Evolutionary conservation across 2,888 invertebrate genomes (phyloP).

Genomic region (Hymenopus coronatus): DNA sequence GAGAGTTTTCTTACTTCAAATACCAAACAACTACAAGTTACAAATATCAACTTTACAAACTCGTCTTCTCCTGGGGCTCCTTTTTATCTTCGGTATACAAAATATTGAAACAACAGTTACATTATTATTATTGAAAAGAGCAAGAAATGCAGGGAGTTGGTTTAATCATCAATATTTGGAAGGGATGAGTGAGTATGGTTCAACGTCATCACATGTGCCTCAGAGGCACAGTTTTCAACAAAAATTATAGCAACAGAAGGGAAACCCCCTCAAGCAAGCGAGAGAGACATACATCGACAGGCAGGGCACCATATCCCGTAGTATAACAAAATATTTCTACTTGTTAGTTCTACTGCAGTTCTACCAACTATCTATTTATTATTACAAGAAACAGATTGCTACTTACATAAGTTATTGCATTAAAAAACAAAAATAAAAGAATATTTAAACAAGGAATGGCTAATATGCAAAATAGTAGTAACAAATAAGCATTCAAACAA

Average conservation of each 20-base stretch:
- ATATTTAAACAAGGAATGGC: conserved; percentile 25
- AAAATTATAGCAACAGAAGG: conserved; percentile 26
- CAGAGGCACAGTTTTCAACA: conserved; percentile 22
- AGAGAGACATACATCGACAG: neutral
- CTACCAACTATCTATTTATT: neutral
- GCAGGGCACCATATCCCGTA: neutral
- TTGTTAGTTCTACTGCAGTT: neutral
- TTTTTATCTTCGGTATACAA: conserved; percentile 30
- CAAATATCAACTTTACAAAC: conserved; percentile 29
- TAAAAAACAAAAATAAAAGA: neutral
- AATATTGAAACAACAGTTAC: conserved; percentile 34
- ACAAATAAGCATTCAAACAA: conserved; percentile 22
- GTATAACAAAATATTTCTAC: neutral
- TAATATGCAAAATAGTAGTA: conserved; percentile 26
- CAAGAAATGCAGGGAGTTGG: neutral
- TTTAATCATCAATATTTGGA: neutral
- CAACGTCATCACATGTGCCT: neutral
- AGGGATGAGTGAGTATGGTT: conserved; percentile 21
- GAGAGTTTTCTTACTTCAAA: conserved; percentile 19
- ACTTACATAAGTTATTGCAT: neutral
- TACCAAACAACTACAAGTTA: conserved; percentile 32
- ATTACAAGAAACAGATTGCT: neutral
- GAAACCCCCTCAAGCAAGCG: neutral
- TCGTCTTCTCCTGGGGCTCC: neutral
- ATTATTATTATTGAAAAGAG: neutral